Percentiles rank a stretch among this genome's conserved stretches.
Conservation (phyloP, 2,113 vertebrate species). For the Columba livia region DNA sequence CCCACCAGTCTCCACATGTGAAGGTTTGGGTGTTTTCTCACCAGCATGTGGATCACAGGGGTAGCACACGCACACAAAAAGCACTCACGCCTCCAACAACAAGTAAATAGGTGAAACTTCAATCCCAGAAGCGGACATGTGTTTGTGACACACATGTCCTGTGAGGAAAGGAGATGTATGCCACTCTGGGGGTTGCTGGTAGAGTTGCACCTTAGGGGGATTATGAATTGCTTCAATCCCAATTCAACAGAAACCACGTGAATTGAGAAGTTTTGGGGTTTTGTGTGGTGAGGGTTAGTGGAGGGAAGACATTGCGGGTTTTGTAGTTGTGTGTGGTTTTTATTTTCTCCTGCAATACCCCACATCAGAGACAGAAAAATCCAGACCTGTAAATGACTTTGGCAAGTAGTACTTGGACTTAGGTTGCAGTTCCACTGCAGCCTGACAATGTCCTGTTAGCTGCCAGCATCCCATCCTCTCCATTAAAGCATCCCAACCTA, state of each 20-base stretch:
- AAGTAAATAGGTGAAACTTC: not conserved
- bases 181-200: too few species aligned
- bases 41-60: not conserved
- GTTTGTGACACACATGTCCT: not conserved
- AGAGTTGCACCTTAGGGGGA: not conserved
- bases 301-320: not conserved
- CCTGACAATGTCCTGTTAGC: not conserved
- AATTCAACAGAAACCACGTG: not conserved
- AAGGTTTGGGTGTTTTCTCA: not conserved
- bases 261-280: not conserved
- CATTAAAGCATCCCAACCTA: not conserved
- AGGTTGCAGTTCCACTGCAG: not conserved
- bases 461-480: not conserved
- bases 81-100: not conserved
- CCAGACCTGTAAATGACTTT: not conserved
- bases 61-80: not conserved
- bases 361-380: not conserved
- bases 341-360: not conserved
- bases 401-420: not conserved
- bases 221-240: not conserved
- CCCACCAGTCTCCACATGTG: too few species aligned
- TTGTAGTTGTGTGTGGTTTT: not conserved
- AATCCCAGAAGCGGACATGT: not conserved
- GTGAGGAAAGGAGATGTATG: not conserved
- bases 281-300: accelerated